These are phyloP conservation scores for Pygoscelis antarcticus DNA, from an alignment of 2,113 vertebrate species.

Conservation along the genomic window DNA sequence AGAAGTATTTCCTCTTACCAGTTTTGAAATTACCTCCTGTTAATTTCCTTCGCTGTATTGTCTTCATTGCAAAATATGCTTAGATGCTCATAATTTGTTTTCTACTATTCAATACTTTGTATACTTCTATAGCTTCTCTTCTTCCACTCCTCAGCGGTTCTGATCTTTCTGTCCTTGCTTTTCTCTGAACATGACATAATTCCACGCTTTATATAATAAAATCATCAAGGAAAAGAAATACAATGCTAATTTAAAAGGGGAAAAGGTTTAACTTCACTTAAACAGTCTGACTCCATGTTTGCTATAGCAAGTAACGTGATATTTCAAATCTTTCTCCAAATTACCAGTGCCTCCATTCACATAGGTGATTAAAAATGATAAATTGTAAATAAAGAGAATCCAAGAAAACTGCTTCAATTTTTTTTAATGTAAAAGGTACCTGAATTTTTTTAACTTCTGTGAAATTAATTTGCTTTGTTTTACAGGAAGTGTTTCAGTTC, in stretches of 20 bases:
- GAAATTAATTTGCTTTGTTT: background rate
- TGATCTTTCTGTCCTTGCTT: background rate
- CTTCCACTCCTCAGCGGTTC: background rate
- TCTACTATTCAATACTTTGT: background rate
- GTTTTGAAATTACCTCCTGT: background rate
- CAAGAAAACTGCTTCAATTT: background rate
- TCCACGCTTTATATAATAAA: background rate
- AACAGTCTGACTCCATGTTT: background rate
- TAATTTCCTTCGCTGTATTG: background rate
- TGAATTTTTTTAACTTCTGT: background rate
- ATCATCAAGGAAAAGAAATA: background rate
- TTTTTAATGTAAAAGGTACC: background rate
- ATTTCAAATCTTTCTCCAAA: background rate
- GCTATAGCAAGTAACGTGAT: background rate
- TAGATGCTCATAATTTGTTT: background rate
- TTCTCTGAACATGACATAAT: background rate
- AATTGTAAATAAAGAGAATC: background rate
- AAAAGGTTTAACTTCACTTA: background rate
- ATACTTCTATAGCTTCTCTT: background rate
- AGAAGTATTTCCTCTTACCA: background rate
- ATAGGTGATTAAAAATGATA: background rate
- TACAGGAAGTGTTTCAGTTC: slow-evolving; percentile 91
- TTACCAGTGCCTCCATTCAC: background rate
- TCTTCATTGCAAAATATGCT: background rate
- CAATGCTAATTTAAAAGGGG: background rate